phyloP scores from a whole-genome alignment of 1,140 invertebrate species.

The Bradysia coprophila region DNA sequence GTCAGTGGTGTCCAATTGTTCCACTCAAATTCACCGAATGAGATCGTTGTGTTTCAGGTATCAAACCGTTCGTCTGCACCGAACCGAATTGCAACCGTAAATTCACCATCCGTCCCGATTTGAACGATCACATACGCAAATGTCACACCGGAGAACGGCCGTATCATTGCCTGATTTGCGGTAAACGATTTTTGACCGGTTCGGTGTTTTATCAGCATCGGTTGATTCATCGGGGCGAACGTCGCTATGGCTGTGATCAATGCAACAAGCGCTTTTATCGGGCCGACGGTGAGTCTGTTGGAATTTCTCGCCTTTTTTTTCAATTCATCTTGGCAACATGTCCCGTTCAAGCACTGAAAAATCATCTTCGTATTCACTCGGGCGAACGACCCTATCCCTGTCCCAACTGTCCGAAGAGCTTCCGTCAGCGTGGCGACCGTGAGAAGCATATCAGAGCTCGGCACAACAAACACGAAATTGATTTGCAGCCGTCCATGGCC shows the following conservation, averaged over 20 bases:
- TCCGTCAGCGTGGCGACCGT: conserved; percentile 37
- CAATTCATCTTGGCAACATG: not conserved
- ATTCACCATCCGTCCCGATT: conserved; percentile 42
- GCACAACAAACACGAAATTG: no score
- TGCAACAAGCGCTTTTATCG: conserved; percentile 36
- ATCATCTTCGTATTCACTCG: conserved; percentile 46
- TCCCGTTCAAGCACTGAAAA: conserved; percentile 8
- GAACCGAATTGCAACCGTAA: conserved; percentile 36
- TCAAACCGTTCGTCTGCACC: conserved; percentile 36
- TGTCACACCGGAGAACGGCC: conserved; percentile 46
- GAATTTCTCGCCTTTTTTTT: conserved; percentile 13
- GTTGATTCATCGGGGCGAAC: conserved; percentile 61
- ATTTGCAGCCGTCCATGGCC: no score
- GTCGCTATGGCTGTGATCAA: conserved; percentile 53
- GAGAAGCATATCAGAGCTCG: conserved; percentile 37
- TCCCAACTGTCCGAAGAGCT: conserved; percentile 41
- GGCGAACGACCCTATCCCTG: conserved; percentile 50
- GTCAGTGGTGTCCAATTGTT: conserved; percentile 11
- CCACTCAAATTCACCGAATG: not conserved
- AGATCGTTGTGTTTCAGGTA: conserved; percentile 21
- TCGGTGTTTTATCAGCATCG: conserved; percentile 54
- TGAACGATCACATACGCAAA: conserved; percentile 45
- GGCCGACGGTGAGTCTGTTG: conserved; percentile 35
- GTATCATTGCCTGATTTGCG: conserved; percentile 47
- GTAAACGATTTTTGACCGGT: conserved; percentile 51